Percentiles rank a stretch among this genome's conserved stretches.
phyloP scores from a whole-genome alignment of 1,140 invertebrate genomes.

The Cydia strobilella region DNA sequence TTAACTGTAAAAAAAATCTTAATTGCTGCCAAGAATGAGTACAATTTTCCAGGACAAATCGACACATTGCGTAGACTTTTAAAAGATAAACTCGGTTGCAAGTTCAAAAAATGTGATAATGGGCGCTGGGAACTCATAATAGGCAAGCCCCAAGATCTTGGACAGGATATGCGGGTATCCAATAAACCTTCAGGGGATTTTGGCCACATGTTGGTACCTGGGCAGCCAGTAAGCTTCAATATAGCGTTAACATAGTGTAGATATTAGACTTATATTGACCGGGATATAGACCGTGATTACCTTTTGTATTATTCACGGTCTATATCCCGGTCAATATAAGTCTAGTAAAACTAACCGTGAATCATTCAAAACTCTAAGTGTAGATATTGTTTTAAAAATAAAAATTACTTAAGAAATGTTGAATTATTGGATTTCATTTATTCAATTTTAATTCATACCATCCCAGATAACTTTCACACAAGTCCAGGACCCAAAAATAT shows the following conservation, averaged over 20 bases:
- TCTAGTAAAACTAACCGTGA: too few species aligned
- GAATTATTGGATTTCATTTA: too few species aligned
- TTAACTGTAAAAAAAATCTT: not conserved
- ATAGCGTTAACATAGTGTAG: constrained; percentile 1
- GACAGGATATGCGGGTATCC: not conserved
- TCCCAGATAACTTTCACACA: too few species aligned
- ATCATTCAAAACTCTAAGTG: too few species aligned
- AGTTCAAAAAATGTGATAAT: constrained; percentile 14
- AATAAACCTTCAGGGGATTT: not conserved
- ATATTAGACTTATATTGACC: too few species aligned
- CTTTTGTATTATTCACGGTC: too few species aligned
- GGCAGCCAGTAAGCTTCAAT: not conserved
- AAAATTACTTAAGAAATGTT: too few species aligned
- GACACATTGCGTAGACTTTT: constrained; percentile 4
- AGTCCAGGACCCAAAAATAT: too few species aligned
- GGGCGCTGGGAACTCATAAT: constrained; percentile 7
- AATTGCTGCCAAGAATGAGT: not conserved
- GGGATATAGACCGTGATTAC: too few species aligned
- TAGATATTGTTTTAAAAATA: too few species aligned
- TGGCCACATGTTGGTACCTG: not conserved
- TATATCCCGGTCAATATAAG: too few species aligned
- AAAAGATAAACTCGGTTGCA: not conserved
- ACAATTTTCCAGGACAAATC: constrained; percentile 8
- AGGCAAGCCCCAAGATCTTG: not conserved
- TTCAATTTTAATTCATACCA: too few species aligned